Evolutionary conservation across 2,797 vertebrate species (phyloP).

Genomic region (Morus bassanus): DNA sequence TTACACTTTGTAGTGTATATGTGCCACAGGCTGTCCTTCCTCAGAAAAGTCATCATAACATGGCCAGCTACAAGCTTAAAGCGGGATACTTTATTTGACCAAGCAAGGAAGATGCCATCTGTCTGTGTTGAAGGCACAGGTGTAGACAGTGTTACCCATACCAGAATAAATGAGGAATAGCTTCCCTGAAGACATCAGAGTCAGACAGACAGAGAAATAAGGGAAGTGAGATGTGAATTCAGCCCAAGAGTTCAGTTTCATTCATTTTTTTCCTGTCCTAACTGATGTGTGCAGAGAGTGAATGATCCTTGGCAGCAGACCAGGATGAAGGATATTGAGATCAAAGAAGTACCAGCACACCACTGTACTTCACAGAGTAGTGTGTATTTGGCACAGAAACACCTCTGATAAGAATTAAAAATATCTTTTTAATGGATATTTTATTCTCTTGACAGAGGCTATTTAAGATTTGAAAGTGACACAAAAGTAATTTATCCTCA

Average conservation of each 20-base stretch:
- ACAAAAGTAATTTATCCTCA: slow-evolving; percentile 53
- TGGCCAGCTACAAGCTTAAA: not conserved
- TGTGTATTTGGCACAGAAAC: slow-evolving; percentile 58
- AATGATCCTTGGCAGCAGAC: slow-evolving; percentile 64
- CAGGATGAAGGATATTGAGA: slow-evolving; percentile 52
- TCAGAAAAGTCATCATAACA: slow-evolving; percentile 9
- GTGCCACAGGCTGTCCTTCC: slow-evolving; percentile 5
- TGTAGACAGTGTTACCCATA: not conserved
- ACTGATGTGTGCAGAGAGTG: slow-evolving; percentile 27
- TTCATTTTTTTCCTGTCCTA: slow-evolving; percentile 15
- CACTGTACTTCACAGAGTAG: slow-evolving; percentile 37
- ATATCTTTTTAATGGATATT: slow-evolving; percentile 66
- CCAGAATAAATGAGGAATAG: not conserved
- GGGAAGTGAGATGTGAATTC: slow-evolving; percentile 30
- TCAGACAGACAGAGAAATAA: not conserved
- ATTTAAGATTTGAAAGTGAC: slow-evolving; percentile 61
- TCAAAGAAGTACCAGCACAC: slow-evolving; percentile 60
- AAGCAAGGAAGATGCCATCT: not conserved
- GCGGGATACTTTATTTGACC: not conserved
- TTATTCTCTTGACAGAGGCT: slow-evolving; percentile 51
- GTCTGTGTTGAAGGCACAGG: not conserved
- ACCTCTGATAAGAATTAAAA: slow-evolving; percentile 63
- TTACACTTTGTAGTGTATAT: not conserved
- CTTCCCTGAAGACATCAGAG: not conserved
- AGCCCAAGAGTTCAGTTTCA: not conserved